phyloP scores from a whole-genome alignment of 2,113 vertebrate species.

The Crotophaga sulcirostris region DNA sequence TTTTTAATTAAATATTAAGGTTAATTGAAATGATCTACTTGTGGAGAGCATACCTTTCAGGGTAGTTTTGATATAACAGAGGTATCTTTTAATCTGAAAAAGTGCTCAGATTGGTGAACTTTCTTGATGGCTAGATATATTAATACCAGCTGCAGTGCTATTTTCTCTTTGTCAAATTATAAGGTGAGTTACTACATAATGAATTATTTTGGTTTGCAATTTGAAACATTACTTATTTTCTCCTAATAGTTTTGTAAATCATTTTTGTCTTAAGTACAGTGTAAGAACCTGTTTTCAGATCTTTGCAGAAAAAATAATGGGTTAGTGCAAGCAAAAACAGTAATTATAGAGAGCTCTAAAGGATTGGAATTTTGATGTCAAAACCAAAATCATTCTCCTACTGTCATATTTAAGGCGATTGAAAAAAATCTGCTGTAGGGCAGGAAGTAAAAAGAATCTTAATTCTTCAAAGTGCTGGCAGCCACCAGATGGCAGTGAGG shows the following conservation, averaged over 20 bases:
- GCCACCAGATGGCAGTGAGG: neutral
- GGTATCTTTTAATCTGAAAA: neutral
- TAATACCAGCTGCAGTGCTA: neutral
- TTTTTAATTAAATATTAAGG: neutral
- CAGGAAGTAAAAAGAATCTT: neutral
- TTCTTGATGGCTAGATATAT: neutral
- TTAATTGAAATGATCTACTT: neutral
- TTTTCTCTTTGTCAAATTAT: neutral
- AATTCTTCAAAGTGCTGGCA: neutral
- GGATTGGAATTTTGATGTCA: neutral
- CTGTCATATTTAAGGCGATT: fast-evolving
- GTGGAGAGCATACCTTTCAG: neutral
- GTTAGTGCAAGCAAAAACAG: neutral
- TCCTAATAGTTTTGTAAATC: neutral
- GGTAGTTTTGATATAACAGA: neutral
- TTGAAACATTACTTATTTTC: neutral
- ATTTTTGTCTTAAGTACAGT: neutral
- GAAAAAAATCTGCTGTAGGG: neutral
- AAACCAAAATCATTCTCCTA: neutral
- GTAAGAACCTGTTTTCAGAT: neutral
- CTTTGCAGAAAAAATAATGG: neutral
- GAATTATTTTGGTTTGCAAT: neutral
- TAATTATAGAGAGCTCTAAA: neutral
- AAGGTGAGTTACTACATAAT: neutral
- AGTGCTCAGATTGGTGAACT: neutral